These are phyloP conservation scores for Amphiprion ocellaris DNA, from an alignment of 2,113 vertebrate genomes.

Conservation along the genomic window DNA sequence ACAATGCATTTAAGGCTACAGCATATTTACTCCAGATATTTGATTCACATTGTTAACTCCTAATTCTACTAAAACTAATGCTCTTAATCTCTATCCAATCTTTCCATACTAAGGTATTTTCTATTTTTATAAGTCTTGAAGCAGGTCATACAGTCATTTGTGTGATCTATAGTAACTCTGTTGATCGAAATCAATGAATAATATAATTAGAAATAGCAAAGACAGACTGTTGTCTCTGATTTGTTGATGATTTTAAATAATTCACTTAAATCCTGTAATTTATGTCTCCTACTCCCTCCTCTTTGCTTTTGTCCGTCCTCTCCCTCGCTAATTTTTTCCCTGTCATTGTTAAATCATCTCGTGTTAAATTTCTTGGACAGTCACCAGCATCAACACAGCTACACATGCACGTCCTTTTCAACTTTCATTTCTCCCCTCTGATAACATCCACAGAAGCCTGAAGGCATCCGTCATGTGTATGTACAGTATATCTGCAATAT, in stretches of 20 bases:
- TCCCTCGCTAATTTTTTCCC: neutral
- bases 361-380: constrained; percentile 20
- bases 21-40: too few relatives aligned
- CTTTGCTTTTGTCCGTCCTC: neutral
- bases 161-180: too few relatives aligned
- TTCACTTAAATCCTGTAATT: neutral
- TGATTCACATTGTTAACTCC: too few relatives aligned
- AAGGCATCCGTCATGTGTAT: too few relatives aligned
- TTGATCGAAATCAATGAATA: too few relatives aligned
- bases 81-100: too few relatives aligned
- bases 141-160: too few relatives aligned
- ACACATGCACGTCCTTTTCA: neutral
- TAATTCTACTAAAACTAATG: too few relatives aligned
- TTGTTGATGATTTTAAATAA: neutral
- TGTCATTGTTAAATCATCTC: neutral
- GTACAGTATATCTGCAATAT: neutral
- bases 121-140: too few relatives aligned
- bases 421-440: neutral
- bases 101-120: too few relatives aligned
- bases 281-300: neutral
- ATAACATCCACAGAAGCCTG: constrained; percentile 11
- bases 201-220: too few relatives aligned
- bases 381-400: constrained; percentile 9
- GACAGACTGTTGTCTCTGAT: neutral
- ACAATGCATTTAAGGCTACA: too few relatives aligned